Evolutionary conservation across 2,888 invertebrate species (phyloP), one percentile per base, ranked within the genome.

Genomic region (Dysmachus trigonus): DNA sequence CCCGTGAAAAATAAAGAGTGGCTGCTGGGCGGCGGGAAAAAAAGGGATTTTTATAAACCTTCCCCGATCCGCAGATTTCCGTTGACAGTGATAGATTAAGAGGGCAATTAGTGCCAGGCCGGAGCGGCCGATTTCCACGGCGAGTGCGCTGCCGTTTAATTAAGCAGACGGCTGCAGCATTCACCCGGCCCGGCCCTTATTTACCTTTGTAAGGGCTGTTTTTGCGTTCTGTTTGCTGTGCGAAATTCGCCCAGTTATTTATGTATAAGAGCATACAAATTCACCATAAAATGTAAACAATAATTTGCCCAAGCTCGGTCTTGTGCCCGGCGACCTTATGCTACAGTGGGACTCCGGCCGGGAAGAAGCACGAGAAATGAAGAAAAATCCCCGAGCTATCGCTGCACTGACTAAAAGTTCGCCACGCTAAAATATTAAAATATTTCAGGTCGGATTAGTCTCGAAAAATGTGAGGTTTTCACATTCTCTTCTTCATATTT

Each of bases 11-110:
- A 22, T 27, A 13, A 62, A 62, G 27, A n/a, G n/a, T n/a, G 8
- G 62, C 62, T 10, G 22, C 10, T 27, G 27, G 27, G 27, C 13
- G 62, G 62, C 2, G 10, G n/a, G n/a, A n/a, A n/a, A 41, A 62
- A 62, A 62, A 27, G 18, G 62, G 62, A 62, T 62, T 62, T 62
- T 62, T 35, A 76, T 76, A 76, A 76, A 76, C 76, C 35, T 18
- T 38, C 38, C 35, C 38, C 38, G 38, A 38, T 76, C 38, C 76
- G 35, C 38, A 35, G 76, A 76, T 35, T 76, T 76, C 35, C 76
- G 76, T 76, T 76, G 76, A 76, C 76, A 79, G 51, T 30, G 51
- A 79, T 51, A 79, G 79, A 79, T 79, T 79, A 79, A 79, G 51
- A 51, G 51, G 41, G 79, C 51, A 79, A 79, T 79, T 79, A 79